A percentile compares a stretch with the other conserved stretches of the same genome.
Conservation (phyloP, 2,888 invertebrate species). For the Amiota minor region DNA sequence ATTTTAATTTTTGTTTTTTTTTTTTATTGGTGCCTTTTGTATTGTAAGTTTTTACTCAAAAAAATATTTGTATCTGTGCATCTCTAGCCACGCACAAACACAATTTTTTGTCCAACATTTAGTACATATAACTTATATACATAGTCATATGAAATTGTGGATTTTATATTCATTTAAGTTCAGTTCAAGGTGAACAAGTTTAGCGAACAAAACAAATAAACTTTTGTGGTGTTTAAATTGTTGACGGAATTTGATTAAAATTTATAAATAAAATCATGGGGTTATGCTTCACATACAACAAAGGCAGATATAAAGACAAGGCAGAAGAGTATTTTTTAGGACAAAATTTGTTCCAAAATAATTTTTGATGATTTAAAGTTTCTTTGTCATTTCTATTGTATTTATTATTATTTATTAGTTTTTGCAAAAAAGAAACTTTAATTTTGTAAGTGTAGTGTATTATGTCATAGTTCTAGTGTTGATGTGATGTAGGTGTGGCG, state of each 20-base stretch:
- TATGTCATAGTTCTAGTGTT: neutral
- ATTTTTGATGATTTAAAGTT: no score
- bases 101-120: neutral
- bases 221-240: conserved; percentile 30
- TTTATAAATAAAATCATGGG: conserved; percentile 61
- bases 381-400: no score
- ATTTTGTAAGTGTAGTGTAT: neutral
- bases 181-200: conserved; percentile 57
- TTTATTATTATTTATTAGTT: no score
- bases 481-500: neutral
- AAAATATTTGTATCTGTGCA: neutral
- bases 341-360: conserved; percentile 11
- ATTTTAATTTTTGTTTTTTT: neutral
- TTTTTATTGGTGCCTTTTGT: conserved; percentile 9
- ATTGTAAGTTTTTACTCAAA: neutral
- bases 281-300: conserved; percentile 32
- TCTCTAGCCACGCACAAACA: conserved; percentile 13
- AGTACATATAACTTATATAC: neutral
- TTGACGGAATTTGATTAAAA: conserved; percentile 61
- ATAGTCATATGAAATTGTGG: neutral
- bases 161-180: conserved; percentile 21
- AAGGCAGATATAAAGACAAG: conserved; percentile 23
- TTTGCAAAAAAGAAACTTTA: no score
- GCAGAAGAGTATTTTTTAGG: conserved; percentile 3
- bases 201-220: conserved; percentile 35